Base-by-base conservation (phyloP, 2,888 invertebrate species). In the Malacosoma neustria region DNA sequence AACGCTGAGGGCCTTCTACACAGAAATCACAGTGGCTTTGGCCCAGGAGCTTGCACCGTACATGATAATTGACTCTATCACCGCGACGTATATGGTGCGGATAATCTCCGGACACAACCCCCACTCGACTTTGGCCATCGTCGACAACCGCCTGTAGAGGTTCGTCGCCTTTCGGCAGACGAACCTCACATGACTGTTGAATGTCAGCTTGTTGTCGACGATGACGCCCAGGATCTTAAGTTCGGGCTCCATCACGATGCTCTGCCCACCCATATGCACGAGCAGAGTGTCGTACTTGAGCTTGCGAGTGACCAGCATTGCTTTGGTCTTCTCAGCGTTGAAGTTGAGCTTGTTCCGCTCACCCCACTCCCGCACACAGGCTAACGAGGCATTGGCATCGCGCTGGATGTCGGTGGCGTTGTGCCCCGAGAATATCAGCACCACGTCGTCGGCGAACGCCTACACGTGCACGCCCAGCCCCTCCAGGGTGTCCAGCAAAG, bases 31-130 rank as follows among this genome's bases (percentile, higher is more conserved):
- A 6, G 15, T 15, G 15, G 2, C 15, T 3, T 13, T 36, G n/a
- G 13, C 14, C 42, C 40, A 39, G 1, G 43, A 3, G 1, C 6
- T 11, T 0, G 50, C 42, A 1, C 42, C 36, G 0, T 40, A 39
- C 2, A 7, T 2, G 1, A 38, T 7, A 1, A 32, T 13, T 9
- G 38, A 36, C 13, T 39, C 38, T 2, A 39, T 15, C 1, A 29
- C 30, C 3, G 39, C 31, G 2, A 34, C 11, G 13, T 36, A 41
- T 6, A 41, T 36, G 1, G 12, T 30, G 4, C 38, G 7, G 14
- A 29, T 33, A 2, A 40, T 11, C 14, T 38, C 40, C 5, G 41
- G 38, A 7, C 30, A 22, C 3, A 37, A 29, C 1, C 36, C 40
- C 40, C 36, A 37, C 1, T 4, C 12, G 1, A 32, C 11, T 13